Evolutionary conservation across 2,888 invertebrate species (phyloP), one percentile per base, ranked within the genome.

Genomic region (Agriotes lineatus): DNA sequence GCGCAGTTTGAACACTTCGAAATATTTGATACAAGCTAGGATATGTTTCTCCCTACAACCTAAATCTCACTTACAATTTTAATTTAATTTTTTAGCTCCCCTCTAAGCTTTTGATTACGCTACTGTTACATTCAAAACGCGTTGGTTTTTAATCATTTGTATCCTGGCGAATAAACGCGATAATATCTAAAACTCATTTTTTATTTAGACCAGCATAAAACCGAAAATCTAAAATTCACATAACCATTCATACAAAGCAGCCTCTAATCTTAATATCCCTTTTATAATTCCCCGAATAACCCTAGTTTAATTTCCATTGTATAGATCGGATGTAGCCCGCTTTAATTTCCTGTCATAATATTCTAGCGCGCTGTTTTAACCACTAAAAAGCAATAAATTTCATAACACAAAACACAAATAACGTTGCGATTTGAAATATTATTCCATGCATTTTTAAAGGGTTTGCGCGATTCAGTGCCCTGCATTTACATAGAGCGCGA

Each of bases 381-480:
- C 56, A 39, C 39, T 22, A 39, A 52, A 56, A 56, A 20, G 56
- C 37, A 56, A 56, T 56, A 56, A 56, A 56, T 56, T 56, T 56
- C 37, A 56, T 56, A 56, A 12, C 56, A 39, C 37, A 56, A 56
- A 56, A 37, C 56, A 56, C 56, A 56, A 37, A 56, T 33, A 56
- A 37, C 56, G 56, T 20, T 20, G 20, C 10, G 37, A 39, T 39
- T 56, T 19, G 12, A 56, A 56, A 56, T 56, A 56, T 56, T 62
- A 62, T 62, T 62, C 62, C 54, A 63, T 63, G 63, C 63, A 63
- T 63, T 63, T 63, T 63, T 63, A 63, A 63, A 54, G 63, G 54
- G 44, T 44, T 54, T 54, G 22, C 22, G 9, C 35, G 22, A 61
- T 50, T 50, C 52, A 39, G 30, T 58, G 12, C 12, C 3, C 19